Percentiles rank a stretch among this genome's conserved stretches.
Conservation (phyloP, 2,797 vertebrate genomes). For the Periparus ater region DNA sequence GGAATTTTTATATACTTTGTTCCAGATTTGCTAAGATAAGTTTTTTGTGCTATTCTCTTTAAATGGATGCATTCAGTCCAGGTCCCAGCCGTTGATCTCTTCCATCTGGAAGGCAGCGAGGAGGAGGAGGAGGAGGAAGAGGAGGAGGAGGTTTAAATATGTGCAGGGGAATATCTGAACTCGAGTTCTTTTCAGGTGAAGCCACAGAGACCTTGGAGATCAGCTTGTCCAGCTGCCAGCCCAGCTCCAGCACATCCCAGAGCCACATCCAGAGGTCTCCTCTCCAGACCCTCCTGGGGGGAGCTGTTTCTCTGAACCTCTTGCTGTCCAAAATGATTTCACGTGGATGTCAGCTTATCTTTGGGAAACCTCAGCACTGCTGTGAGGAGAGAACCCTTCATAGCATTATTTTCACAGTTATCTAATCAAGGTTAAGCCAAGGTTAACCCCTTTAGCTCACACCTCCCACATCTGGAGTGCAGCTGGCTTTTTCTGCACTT, state of each 20-base stretch:
- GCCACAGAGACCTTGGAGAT: too few relatives aligned
- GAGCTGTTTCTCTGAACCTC: not conserved
- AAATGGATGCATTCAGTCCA: not conserved
- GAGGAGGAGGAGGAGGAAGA: too few relatives aligned
- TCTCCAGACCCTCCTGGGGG: not conserved
- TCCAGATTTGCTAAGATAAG: not conserved
- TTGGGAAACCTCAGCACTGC: not conserved
- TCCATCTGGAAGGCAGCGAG: not conserved
- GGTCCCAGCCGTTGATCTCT: not conserved
- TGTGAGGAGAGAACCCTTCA: not conserved
- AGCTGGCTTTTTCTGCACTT: not conserved
- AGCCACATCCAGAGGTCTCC: not conserved
- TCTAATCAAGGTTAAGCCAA: not conserved
- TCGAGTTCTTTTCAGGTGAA: fast-evolving
- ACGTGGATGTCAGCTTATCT: not conserved
- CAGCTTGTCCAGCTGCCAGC: not conserved
- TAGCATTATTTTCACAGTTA: not conserved
- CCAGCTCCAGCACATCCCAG: not conserved
- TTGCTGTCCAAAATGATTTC: not conserved
- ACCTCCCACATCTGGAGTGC: not conserved
- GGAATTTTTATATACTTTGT: not conserved
- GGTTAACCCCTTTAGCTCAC: not conserved
- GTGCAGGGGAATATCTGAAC: not conserved
- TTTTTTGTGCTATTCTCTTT: not conserved
- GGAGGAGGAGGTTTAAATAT: too few relatives aligned